phyloP scores from a whole-genome alignment of 1,140 invertebrate genomes.

The Odontomachus brunneus region DNA sequence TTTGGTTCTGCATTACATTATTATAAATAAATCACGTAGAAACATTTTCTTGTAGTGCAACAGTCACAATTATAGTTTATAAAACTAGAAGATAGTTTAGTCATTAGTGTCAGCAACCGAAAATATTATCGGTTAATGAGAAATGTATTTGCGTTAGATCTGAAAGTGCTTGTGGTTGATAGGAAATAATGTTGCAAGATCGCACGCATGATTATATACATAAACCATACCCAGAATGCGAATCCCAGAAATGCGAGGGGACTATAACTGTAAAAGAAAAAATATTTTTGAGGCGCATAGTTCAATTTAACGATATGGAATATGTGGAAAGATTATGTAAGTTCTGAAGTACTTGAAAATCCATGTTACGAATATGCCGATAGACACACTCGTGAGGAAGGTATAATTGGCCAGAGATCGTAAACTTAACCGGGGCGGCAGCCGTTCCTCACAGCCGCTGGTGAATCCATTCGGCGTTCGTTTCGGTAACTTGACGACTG shows the following conservation, averaged over 20 bases:
- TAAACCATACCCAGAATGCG: slow-evolving; percentile 72
- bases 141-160: slow-evolving; percentile 20
- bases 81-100: too few relatives aligned
- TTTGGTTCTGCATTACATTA: too few relatives aligned
- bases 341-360: slow-evolving; percentile 72
- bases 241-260: slow-evolving; percentile 71
- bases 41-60: too few relatives aligned
- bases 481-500: slow-evolving; percentile 87
- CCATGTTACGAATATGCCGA: slow-evolving; percentile 77
- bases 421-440: slow-evolving; percentile 90
- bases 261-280: slow-evolving; percentile 77
- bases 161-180: slow-evolving; percentile 19
- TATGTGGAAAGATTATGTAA: slow-evolving; percentile 7
- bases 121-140: slow-evolving; percentile 21
- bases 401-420: slow-evolving; percentile 89
- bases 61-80: not conserved
- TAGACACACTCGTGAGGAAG: slow-evolving; percentile 83
- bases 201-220: slow-evolving; percentile 78
- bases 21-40: not conserved
- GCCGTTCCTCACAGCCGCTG: slow-evolving; percentile 84
- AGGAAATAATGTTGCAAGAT: slow-evolving; percentile 76
- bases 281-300: not conserved
- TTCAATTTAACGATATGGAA: not conserved
- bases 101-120: not conserved
- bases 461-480: slow-evolving; percentile 86